Evolutionary conservation across 2,888 invertebrate species (phyloP).

Genomic region (Volucella zonaria): DNA sequence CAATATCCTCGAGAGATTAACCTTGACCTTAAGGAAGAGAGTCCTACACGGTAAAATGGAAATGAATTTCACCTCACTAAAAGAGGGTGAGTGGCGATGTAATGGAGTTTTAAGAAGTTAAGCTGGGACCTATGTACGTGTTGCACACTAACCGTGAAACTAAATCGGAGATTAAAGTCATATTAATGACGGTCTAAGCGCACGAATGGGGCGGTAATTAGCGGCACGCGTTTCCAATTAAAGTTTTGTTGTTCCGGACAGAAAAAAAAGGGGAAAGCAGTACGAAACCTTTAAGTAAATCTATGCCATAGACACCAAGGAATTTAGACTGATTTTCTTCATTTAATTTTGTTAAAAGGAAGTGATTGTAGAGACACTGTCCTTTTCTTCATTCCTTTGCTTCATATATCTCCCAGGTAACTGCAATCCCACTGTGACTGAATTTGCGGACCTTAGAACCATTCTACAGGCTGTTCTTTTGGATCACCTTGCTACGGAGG

Average conservation of each 20-base stretch:
- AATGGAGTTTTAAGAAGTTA: conserved; percentile 32
- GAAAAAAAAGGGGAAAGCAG: too few relatives aligned
- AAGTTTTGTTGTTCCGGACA: background rate
- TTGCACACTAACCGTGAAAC: conserved; percentile 5
- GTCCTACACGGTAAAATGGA: background rate
- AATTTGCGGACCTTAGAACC: too few relatives aligned
- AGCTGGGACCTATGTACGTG: background rate
- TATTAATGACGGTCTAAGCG: background rate
- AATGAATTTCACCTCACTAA: conserved; percentile 2
- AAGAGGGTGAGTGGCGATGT: background rate
- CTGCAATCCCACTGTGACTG: too few relatives aligned
- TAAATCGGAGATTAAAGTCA: conserved; percentile 17
- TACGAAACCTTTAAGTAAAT: too few relatives aligned
- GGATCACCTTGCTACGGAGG: too few relatives aligned
- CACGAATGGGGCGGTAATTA: conserved; percentile 3
- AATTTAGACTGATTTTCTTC: too few relatives aligned
- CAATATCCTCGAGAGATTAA: conserved; percentile 36
- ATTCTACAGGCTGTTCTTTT: too few relatives aligned
- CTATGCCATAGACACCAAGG: too few relatives aligned
- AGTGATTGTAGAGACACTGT: too few relatives aligned
- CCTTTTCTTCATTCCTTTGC: too few relatives aligned
- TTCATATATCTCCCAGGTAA: too few relatives aligned
- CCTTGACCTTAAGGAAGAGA: conserved; percentile 25
- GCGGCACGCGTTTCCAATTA: conserved; percentile 22
- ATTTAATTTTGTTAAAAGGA: too few relatives aligned